A percentile compares a stretch with the other conserved stretches of the same genome.
Conservation (phyloP, 2,888 invertebrate genomes). For the Chrysina gloriosa region DNA sequence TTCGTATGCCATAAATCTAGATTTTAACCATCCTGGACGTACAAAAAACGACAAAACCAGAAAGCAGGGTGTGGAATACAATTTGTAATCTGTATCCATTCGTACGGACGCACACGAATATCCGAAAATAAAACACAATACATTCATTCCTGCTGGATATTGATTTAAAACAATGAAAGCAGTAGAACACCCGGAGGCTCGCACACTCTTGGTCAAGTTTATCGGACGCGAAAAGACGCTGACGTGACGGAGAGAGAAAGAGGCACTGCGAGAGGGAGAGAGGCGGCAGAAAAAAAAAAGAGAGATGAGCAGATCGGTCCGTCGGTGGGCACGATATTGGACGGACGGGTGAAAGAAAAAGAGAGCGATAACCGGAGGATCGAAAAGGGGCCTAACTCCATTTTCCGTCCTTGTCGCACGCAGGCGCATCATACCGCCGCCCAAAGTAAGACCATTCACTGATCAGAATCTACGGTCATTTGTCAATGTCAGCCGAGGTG, state of each 20-base stretch:
- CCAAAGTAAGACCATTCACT: slow-evolving; percentile 67
- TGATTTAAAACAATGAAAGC: slow-evolving; percentile 60
- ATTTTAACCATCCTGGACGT: not conserved
- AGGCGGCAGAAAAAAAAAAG: not conserved
- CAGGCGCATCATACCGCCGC: slow-evolving; percentile 61
- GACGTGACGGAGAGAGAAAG: not conserved
- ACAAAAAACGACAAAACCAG: not conserved
- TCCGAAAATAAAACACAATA: slow-evolving; percentile 17
- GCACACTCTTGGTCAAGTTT: slow-evolving; percentile 53
- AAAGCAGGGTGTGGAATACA: slow-evolving; percentile 52
- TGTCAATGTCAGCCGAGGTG: slow-evolving; percentile 77
- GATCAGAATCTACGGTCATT: slow-evolving; percentile 83
- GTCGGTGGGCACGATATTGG: not conserved
- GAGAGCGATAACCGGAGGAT: not conserved
- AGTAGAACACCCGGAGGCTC: slow-evolving; percentile 26
- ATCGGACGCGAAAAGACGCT: slow-evolving; percentile 49
- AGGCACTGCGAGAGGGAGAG: not conserved
- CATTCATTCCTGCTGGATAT: slow-evolving; percentile 48
- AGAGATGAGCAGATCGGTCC: too few species aligned
- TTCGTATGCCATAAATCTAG: not conserved
- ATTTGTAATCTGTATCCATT: slow-evolving; percentile 1
- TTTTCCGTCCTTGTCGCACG: slow-evolving; percentile 12
- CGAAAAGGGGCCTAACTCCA: slow-evolving; percentile 21
- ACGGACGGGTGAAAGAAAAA: not conserved
- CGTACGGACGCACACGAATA: not conserved